These are phyloP conservation scores for Noctuana brunneofusca DNA, from an alignment of 2,888 invertebrate species.

Conservation along the genomic window DNA sequence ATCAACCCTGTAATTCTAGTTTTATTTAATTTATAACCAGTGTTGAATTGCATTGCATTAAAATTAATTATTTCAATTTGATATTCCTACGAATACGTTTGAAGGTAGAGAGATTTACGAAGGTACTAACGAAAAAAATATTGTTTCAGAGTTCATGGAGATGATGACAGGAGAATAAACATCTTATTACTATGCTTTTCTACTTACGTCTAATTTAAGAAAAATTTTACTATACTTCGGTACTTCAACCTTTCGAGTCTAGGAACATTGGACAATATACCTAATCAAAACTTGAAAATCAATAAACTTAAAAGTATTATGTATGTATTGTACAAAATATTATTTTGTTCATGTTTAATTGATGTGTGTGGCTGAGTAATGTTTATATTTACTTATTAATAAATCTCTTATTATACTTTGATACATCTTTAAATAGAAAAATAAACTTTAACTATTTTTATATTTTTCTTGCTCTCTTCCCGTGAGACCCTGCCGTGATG, in stretches of 20 bases:
- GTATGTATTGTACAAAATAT: constrained; percentile 79
- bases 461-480: constrained; percentile 19
- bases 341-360: constrained; percentile 73
- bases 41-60: too few species aligned
- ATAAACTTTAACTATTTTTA: constrained; percentile 30
- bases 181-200: constrained; percentile 57
- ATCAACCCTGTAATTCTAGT: too few species aligned
- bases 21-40: too few species aligned
- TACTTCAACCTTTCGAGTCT: constrained; percentile 71
- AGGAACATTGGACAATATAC: constrained; percentile 62
- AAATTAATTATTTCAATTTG: too few species aligned
- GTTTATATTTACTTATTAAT: constrained; percentile 80
- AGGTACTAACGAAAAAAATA: constrained; percentile 9
- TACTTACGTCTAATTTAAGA: constrained; percentile 71
- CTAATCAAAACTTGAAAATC: constrained; percentile 43
- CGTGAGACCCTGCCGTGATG: neutral
- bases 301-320: constrained; percentile 64
- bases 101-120: too few species aligned
- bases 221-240: constrained; percentile 61
- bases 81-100: too few species aligned
- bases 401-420: constrained; percentile 76
- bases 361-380: constrained; percentile 79
- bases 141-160: constrained; percentile 95
- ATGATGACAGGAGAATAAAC: constrained; percentile 97
- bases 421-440: constrained; percentile 35